Base-by-base conservation (phyloP, 1,140 invertebrate genomes). In the Ostrea edulis region DNA sequence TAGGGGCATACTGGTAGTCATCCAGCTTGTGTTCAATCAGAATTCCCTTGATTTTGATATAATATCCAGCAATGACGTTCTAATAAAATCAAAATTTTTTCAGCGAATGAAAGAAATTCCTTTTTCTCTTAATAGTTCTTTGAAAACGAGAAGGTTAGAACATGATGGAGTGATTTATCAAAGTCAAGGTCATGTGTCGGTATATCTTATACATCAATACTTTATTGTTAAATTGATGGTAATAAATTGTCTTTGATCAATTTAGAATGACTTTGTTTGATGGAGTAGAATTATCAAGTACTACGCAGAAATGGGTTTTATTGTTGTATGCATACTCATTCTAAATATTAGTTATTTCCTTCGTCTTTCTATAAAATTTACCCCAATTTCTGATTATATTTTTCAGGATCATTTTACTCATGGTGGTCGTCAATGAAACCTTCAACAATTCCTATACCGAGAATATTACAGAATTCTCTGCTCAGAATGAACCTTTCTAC, bases 401-500 rank as follows among this genome's bases (percentile, higher is more conserved):
- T 62, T 62, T 62, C 55, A 62, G 55, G 17, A 62, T 77, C 29
- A 77, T 25, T 77, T 77, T 29, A 35, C 68, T 25, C 25, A 77
- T 77, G 68, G 68, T 77, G 9, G 68, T 77, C 14, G 0, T 25
- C 22, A 77, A 35, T 25, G 29, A 4, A 77, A 29, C 68, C 12
- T 77, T 29, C 29, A 77, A 77, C 68, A 77, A 22, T 29, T 77
- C 68, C 29, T 22, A 29, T 25, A 14, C 25, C 11, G 68, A 4
- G 12, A 77, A 77, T 77, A 9, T 17, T 25, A 77, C 68, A 4
- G 9, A 77, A 14, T 17, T 12, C 25, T 77, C 25, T 22, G 68
- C 25, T 35, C 55, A 84, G n/a, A 87, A 87, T 68, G 51, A 55
- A 53, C 44, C 22, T 12, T 89, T 89, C 58, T 89, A 89, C 62